Conservation (phyloP, 2,888 invertebrate genomes). For the Chrysodeixis includens region DNA sequence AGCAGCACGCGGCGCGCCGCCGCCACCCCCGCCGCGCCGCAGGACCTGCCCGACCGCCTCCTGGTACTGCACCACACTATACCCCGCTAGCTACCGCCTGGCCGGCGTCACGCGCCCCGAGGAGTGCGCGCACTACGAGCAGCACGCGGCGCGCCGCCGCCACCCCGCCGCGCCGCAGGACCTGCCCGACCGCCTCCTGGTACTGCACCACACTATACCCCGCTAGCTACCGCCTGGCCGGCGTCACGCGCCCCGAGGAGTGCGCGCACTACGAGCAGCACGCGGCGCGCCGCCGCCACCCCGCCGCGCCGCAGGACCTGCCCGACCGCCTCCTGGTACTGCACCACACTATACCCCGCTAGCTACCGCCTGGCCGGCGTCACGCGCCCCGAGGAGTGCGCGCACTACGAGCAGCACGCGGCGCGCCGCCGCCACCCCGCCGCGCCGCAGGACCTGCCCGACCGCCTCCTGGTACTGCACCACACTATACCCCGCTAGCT, state of each 20-base stretch:
- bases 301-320: conserved; percentile 88
- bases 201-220: not conserved
- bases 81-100: not conserved
- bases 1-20: conserved; percentile 89
- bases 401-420: conserved; percentile 92
- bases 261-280: conserved; percentile 90
- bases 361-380: not conserved
- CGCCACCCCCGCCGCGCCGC: conserved; percentile 24
- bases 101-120: conserved; percentile 87
- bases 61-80: conserved; percentile 91
- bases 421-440: conserved; percentile 95
- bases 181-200: conserved; percentile 8
- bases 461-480: conserved; percentile 4
- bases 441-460: conserved; percentile 79
- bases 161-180: conserved; percentile 75
- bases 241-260: conserved; percentile 35
- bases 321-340: conserved; percentile 8
- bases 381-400: conserved; percentile 38
- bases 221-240: not conserved
- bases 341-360: not conserved
- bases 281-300: conserved; percentile 96
- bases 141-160: conserved; percentile 91
- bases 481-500: not conserved
- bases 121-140: conserved; percentile 96
- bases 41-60: conserved; percentile 88